phyloP scores from a whole-genome alignment of 2,797 vertebrate genomes.

The Rhodeus uyekii region DNA sequence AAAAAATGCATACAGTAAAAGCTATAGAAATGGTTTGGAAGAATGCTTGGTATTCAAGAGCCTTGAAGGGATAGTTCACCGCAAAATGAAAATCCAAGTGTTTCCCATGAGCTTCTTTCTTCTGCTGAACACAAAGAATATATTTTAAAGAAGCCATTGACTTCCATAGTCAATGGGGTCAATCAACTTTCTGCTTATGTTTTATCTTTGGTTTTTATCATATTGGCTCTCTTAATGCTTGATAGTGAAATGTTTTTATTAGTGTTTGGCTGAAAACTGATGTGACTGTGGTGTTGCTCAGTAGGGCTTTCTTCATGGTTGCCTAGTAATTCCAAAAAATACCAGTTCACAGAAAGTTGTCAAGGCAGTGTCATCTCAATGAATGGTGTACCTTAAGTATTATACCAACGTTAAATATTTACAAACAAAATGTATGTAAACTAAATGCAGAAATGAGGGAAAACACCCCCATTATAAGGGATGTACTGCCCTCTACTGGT shows the following conservation, averaged over 20 bases:
- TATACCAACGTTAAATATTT: neutral
- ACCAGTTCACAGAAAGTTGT: neutral
- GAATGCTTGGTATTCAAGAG: neutral
- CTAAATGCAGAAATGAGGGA: neutral
- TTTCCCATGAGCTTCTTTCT: neutral
- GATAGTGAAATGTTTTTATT: slow-evolving; percentile 5
- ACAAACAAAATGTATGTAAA: neutral
- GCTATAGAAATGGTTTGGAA: neutral
- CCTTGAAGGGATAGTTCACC: too few species aligned
- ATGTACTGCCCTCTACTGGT: slow-evolving; percentile 20
- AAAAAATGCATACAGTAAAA: neutral
- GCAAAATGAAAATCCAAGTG: too few species aligned
- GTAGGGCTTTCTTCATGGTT: neutral
- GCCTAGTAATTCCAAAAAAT: neutral
- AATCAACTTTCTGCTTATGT: too few species aligned
- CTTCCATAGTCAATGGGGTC: too few species aligned
- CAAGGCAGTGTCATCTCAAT: neutral
- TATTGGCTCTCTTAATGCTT: neutral
- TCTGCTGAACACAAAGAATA: neutral
- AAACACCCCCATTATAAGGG: neutral
- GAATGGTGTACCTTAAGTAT: too few species aligned
- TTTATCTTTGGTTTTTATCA: neutral
- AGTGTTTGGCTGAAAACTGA: neutral
- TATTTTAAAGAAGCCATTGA: neutral
- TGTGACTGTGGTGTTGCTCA: neutral